Base-by-base conservation (phyloP, 2,113 vertebrate genomes). In the Gallinago paraguaiae region DNA sequence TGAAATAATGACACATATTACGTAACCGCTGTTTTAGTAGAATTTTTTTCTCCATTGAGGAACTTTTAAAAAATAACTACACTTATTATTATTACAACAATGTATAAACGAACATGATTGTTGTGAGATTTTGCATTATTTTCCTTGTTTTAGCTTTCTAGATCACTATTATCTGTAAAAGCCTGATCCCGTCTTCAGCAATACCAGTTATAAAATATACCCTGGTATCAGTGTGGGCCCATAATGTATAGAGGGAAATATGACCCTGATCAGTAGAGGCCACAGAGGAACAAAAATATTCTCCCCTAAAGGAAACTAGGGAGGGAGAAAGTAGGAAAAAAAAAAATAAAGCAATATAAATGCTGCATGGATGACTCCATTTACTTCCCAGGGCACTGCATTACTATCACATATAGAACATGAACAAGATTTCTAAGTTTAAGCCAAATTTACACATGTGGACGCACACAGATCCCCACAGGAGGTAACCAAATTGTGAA, bases 1-100 rank as follows among this genome's bases (percentile, higher is more conserved):
- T 90, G 24, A 93, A 92, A 90, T 80, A 87, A 95, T 67, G 50
- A 33, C 92, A 70, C 43, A 28, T 88, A 83, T 90, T 87, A 75
- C 25, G 59, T 81, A 70, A 91, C 5, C 5, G 45, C 48, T 86
- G 69, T 67, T 96, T 96, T 79, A 91, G 76, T 14, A 85, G 53
- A 63, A 16, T 88, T 72, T 90, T 92, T 84, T 89, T 31, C 50
- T 92, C 45, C 87, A n/a, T 69, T 84, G 35, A 57, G 15, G 78
- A 69, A 67, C 13, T 92, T 63, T 91, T 70, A 20, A 33, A 1
- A 45, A 50, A 33, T 9, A 53, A 14, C 8, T 56, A 2, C n/a
- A 7, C 50, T 56, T 64, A 25, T 56, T 70, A 41, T 56, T 45
- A 24, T 25, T 23, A 19, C 64, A 95, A 77, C 11, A 43, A 22